Evolutionary conservation across 2,113 vertebrate genomes (phyloP), one percentile per base, ranked within the genome.

Genomic region (Lagopus leucura): DNA sequence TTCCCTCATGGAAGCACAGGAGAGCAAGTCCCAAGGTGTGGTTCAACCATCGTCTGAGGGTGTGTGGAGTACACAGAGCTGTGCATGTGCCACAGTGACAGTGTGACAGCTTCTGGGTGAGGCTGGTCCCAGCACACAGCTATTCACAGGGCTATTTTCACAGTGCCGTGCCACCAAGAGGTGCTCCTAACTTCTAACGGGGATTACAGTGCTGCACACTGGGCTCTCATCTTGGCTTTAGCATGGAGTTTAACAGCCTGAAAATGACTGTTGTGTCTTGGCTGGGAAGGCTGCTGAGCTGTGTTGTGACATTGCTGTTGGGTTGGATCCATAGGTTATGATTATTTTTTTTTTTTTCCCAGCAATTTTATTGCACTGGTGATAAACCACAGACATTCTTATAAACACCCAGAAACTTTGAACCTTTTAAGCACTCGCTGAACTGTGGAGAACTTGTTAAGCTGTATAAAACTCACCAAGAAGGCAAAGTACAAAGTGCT

Each of bases 401-500:
- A 89, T 11, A 91, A 94, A 91, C 86, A 91, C 24, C 42, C 61
- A 72, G 83, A 94, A 93, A 96, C 96, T 94, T 94, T 96, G 96
- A 85, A 93, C 96, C 89, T 87, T 81, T 82, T 52, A 86, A 90
- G 47, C 18, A 36, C 66, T 92, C 13, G 3, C 30, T 86, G 94
- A 70, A 54, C 86, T 45, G 58, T 30, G 43, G 81, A 82, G 63
- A 40, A 75, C 83, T 90, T 87, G 84, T 92, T 79, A 85, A 81
- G 54, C 67, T 82, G 91, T 89, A 84, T 96, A 94, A 94, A 65
- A 38, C 36, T 32, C 54, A 18, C 57, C 1, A 38, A 94, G 78
- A 63, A 91, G 75, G 83, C 95, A 95, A 96, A 95, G 96, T 89
- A 30, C 95, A 94, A 93, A 95, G 96, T 94, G 25, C 88, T 47